phyloP scores from a whole-genome alignment of 2,888 invertebrate species.

The Acanthoscelides obtectus region DNA sequence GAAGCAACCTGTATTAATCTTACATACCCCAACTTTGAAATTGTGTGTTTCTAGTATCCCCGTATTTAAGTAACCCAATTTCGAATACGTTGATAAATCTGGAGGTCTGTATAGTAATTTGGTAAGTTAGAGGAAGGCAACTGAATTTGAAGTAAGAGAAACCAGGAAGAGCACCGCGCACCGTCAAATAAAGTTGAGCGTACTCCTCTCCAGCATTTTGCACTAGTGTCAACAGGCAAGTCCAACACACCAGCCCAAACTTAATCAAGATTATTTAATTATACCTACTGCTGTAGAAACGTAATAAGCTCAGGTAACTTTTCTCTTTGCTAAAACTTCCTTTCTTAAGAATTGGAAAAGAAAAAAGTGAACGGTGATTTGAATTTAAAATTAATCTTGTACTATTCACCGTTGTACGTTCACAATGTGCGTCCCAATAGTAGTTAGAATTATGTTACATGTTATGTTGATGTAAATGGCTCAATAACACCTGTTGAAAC shows the following conservation, averaged over 20 bases:
- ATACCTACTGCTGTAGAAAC: background rate
- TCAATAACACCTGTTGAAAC: no score
- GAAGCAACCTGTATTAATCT: no score
- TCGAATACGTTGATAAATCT: background rate
- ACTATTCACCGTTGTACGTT: background rate
- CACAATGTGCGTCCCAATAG: background rate
- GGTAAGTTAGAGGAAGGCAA: background rate
- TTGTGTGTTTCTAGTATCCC: no score
- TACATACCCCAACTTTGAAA: no score
- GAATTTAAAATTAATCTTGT: background rate
- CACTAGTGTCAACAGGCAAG: background rate
- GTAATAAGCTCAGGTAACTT: background rate
- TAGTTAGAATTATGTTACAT: no score
- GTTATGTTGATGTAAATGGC: no score
- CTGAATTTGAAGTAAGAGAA: background rate
- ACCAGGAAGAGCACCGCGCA: background rate
- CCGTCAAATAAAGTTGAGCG: background rate
- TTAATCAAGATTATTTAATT: background rate
- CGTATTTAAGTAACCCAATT: background rate
- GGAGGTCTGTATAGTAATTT: background rate
- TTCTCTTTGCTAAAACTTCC: background rate
- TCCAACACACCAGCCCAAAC: background rate
- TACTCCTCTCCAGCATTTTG: background rate
- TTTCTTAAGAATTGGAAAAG: background rate
- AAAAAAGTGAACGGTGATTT: background rate